A percentile compares a stretch with the other conserved stretches of the same genome.
These are phyloP conservation scores for Microcebus tavaratra DNA, from an alignment of 2,113 vertebrate species.

Conservation along the genomic window DNA sequence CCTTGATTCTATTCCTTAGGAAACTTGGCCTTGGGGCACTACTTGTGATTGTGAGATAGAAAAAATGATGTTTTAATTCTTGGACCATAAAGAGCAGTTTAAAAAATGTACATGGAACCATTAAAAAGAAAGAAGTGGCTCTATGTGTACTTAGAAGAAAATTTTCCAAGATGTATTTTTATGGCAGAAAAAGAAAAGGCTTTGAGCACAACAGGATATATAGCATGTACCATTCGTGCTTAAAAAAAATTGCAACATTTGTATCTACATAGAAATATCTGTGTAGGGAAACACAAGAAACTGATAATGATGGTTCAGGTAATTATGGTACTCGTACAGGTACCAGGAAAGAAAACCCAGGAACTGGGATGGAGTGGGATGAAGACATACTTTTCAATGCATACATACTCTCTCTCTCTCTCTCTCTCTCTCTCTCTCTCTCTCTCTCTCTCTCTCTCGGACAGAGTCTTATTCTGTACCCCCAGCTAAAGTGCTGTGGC, in stretches of 20 bases:
- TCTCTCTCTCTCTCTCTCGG: background rate
- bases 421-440: background rate
- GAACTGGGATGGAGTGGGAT: background rate
- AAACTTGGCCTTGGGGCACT: background rate
- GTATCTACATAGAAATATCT: background rate
- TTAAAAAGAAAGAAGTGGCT: background rate
- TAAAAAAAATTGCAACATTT: background rate
- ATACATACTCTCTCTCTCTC: background rate
- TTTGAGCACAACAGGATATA: background rate
- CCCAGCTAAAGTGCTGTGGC: too few species aligned
- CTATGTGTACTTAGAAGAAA: background rate
- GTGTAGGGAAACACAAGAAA: background rate
- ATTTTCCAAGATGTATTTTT: background rate
- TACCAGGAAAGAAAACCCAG: background rate
- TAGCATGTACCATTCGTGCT: background rate
- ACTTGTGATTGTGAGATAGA: background rate
- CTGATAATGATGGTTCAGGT: background rate
- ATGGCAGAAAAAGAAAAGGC: background rate
- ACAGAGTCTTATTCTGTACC: too few species aligned
- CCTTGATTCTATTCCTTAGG: background rate
- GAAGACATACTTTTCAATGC: background rate
- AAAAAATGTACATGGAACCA: background rate
- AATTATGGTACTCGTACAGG: too few species aligned
- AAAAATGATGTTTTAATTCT: slow-evolving; percentile 35
- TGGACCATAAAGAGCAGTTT: background rate